phyloP scores from a whole-genome alignment of 2,888 invertebrate species.

The Sarcophaga caerulescens region DNA sequence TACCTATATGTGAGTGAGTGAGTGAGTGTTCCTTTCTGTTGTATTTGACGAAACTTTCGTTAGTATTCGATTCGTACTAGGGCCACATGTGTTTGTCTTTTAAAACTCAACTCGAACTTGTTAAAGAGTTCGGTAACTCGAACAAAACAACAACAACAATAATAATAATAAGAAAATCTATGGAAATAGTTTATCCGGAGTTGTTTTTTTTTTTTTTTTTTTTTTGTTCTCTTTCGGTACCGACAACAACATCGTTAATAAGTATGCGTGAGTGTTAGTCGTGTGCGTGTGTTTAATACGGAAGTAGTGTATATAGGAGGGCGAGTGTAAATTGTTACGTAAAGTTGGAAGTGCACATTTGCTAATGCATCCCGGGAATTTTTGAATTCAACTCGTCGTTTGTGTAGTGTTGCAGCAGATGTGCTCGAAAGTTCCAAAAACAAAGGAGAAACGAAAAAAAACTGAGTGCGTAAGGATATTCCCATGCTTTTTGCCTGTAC shows the following conservation, averaged over 20 bases:
- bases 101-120: conserved; percentile 63
- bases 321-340: conserved; percentile 11
- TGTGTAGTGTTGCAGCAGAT: neutral
- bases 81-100: conserved; percentile 44
- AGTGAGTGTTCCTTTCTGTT: conserved; percentile 23
- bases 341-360: conserved; percentile 31
- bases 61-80: conserved; percentile 21
- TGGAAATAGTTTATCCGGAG: conserved; percentile 56
- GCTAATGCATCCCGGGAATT: conserved; percentile 67
- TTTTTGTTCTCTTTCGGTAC: conserved; percentile 22
- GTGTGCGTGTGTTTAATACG: neutral
- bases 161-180: neutral
- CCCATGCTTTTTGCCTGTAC: conserved; percentile 27
- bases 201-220: neutral
- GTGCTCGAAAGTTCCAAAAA: conserved; percentile 2
- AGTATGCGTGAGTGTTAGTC: conserved; percentile 27
- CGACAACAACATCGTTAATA: conserved; percentile 54
- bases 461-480: conserved; percentile 53
- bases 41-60: conserved; percentile 37
- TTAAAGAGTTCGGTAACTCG: conserved; percentile 49
- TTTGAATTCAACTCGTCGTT: conserved; percentile 16
- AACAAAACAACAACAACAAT: neutral
- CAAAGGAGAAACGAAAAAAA: neutral
- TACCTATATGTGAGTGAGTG: neutral
- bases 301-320: conserved; percentile 15